Evolutionary conservation across 2,113 vertebrate genomes (phyloP).

Genomic region (Syrmaticus mikado): DNA sequence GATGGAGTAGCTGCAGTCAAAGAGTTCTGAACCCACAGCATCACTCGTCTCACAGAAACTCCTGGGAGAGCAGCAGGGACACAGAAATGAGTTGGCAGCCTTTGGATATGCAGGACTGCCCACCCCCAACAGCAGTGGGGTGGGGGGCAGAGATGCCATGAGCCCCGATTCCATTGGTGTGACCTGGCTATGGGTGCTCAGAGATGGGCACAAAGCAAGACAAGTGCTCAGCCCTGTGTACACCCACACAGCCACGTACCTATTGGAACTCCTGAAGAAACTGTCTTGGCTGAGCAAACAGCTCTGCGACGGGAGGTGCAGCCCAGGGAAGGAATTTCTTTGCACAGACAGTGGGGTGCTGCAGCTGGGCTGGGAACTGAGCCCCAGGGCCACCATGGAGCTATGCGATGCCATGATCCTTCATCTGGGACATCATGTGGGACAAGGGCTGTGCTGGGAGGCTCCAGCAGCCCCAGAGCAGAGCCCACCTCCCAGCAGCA

Average conservation of each 20-base stretch:
- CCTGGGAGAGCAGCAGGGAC: neutral
- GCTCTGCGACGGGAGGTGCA: accelerated
- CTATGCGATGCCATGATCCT: neutral
- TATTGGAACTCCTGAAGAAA: neutral
- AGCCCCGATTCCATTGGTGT: neutral
- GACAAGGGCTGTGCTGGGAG: neutral
- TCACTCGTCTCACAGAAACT: neutral
- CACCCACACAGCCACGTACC: neutral
- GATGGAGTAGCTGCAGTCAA: neutral
- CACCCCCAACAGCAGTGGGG: accelerated
- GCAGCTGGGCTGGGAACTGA: neutral
- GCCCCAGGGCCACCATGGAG: neutral
- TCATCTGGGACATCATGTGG: accelerated
- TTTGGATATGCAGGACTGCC: accelerated
- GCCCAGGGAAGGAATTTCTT: neutral
- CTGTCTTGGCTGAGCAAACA: neutral
- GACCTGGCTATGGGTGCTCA: accelerated
- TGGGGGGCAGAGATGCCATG: accelerated
- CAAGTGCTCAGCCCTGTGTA: accelerated
- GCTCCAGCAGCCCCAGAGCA: neutral
- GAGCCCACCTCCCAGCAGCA: neutral
- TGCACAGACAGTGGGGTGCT: accelerated
- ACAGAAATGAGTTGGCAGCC: accelerated
- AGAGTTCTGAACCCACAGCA: conserved; percentile 29
- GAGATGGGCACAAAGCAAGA: accelerated